These are phyloP conservation scores for Microtus ochrogaster DNA, from an alignment of 2,113 vertebrate species.

Conservation along the genomic window DNA sequence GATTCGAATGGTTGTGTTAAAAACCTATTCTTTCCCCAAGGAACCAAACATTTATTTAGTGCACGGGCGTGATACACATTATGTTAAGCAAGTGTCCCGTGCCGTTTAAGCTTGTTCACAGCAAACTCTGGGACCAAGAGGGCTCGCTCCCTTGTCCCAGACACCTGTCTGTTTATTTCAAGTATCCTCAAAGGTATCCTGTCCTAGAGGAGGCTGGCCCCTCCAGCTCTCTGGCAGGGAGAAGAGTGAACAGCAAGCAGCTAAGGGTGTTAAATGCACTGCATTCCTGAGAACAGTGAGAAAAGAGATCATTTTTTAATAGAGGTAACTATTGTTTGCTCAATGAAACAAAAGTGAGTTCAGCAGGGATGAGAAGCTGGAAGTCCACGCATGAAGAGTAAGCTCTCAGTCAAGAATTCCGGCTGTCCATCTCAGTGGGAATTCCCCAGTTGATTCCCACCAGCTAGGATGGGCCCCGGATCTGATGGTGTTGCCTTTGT, in stretches of 20 bases:
- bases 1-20: constrained; percentile 27
- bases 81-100: too few relatives aligned
- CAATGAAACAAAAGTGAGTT: too few relatives aligned
- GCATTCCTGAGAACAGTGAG: too few relatives aligned
- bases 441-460: background rate
- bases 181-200: background rate
- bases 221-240: background rate
- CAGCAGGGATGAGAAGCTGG: too few relatives aligned
- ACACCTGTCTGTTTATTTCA: background rate
- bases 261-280: too few relatives aligned
- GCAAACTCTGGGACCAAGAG: background rate
- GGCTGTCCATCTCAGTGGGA: background rate
- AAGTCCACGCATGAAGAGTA: too few relatives aligned
- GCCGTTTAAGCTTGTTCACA: background rate
- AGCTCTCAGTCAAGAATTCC: background rate
- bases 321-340: background rate
- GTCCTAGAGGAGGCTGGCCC: background rate
- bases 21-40: constrained; percentile 28
- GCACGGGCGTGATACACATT: background rate
- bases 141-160: background rate
- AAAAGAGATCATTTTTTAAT: background rate
- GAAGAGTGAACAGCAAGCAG: background rate
- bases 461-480: too few relatives aligned
- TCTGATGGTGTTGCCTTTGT: background rate
- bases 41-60: constrained; percentile 29